Evolutionary conservation across 2,888 invertebrate species (phyloP).

Genomic region (Crocallis elinguaria): DNA sequence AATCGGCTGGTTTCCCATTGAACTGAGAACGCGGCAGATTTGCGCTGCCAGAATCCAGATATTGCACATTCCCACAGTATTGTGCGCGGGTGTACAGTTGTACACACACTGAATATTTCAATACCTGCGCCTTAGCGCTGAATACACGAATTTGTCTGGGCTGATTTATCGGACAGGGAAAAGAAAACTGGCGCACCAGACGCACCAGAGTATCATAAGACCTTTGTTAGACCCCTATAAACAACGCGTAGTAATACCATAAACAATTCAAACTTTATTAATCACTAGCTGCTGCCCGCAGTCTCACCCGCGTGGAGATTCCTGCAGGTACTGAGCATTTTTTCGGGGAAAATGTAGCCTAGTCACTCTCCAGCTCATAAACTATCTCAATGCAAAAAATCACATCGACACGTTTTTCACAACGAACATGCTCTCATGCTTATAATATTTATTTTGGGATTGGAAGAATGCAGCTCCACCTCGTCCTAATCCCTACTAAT

Average conservation of each 20-base stretch:
- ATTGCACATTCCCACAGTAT: slow-evolving; percentile 65
- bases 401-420: too few relatives aligned
- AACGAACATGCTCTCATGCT: too few relatives aligned
- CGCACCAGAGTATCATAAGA: slow-evolving; percentile 10
- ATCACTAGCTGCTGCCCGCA: too few relatives aligned
- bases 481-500: too few relatives aligned
- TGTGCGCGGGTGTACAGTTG: slow-evolving; percentile 58
- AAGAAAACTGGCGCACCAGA: slow-evolving; percentile 6
- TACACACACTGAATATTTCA: slow-evolving; percentile 57
- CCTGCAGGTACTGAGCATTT: too few relatives aligned
- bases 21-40: slow-evolving; percentile 56
- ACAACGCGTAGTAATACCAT: not conserved
- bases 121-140: slow-evolving; percentile 26
- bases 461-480: too few relatives aligned
- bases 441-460: too few relatives aligned
- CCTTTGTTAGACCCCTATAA: not conserved
- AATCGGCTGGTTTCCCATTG: slow-evolving; percentile 22
- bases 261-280: not conserved
- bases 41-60: slow-evolving; percentile 59
- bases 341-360: too few relatives aligned
- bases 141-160: slow-evolving; percentile 14
- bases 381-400: too few relatives aligned
- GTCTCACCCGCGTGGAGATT: too few relatives aligned
- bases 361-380: too few relatives aligned
- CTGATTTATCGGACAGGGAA: slow-evolving; percentile 15